These are phyloP conservation scores for Atta texana DNA, from an alignment of 1,140 invertebrate species.

Conservation along the genomic window DNA sequence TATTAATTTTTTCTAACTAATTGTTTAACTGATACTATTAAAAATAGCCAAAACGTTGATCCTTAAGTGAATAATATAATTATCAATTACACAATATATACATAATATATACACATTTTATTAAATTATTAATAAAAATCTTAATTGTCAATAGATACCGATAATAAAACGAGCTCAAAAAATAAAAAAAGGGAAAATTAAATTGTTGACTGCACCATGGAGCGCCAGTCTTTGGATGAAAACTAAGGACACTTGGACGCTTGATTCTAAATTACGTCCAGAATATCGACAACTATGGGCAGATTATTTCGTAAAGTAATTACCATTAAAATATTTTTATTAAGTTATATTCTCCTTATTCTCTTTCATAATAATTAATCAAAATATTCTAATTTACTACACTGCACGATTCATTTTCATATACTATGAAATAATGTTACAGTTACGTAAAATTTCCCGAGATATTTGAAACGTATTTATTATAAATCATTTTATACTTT, in stretches of 20 bases:
- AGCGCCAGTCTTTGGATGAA: slow-evolving; percentile 97
- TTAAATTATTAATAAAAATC: neutral
- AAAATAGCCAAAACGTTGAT: too few relatives aligned
- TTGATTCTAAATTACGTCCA: slow-evolving; percentile 76
- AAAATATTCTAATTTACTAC: neutral
- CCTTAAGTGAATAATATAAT: too few relatives aligned
- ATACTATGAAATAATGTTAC: neutral
- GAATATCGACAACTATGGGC: slow-evolving; percentile 93
- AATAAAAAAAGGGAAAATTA: slow-evolving; percentile 76
- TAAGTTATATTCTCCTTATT: neutral
- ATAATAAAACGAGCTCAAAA: slow-evolving; percentile 78
- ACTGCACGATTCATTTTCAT: neutral
- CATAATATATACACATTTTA: neutral
- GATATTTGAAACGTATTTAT: neutral
- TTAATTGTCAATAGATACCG: slow-evolving; percentile 81
- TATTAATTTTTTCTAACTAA: too few relatives aligned
- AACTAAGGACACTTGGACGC: slow-evolving; percentile 89
- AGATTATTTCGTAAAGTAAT: slow-evolving; percentile 90
- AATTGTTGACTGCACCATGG: slow-evolving; percentile 92
- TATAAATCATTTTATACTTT: neutral
- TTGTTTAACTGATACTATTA: too few relatives aligned
- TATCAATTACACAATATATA: neutral
- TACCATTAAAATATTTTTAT: slow-evolving; percentile 1
- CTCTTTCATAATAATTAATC: slow-evolving; percentile 4
- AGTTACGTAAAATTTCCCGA: neutral